A percentile compares a stretch with the other conserved stretches of the same genome.
Evolutionary conservation across 92 coral and sea anemone genomes (phyloP).

Genomic region (Ricordea florida): DNA sequence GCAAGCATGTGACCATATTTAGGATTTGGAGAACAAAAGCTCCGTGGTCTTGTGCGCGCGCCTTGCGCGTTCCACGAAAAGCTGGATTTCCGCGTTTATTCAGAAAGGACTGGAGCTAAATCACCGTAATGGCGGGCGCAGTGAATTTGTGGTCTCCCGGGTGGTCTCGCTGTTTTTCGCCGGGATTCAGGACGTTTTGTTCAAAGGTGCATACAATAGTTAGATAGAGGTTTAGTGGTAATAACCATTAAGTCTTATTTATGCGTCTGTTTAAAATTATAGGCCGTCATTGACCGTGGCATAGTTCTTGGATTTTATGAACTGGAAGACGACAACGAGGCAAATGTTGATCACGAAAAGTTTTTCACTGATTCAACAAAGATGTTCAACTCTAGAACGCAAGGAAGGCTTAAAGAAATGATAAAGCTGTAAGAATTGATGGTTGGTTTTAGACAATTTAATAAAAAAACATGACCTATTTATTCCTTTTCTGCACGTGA

Average conservation of each 20-base stretch:
- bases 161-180: background rate
- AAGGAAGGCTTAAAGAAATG: constrained; percentile 82
- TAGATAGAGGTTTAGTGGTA: background rate
- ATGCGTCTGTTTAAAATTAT: background rate
- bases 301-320: constrained; percentile 82
- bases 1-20: too few species aligned
- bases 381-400: constrained; percentile 67
- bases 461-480: background rate
- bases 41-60: too few species aligned
- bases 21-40: too few species aligned
- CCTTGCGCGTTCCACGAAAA: too few species aligned
- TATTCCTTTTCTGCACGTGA: background rate
- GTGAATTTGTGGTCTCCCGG: too few species aligned
- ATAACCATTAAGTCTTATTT: too few species aligned
- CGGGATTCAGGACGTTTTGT: background rate
- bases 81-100: too few species aligned
- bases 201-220: background rate
- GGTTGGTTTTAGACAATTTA: background rate
- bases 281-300: constrained; percentile 80
- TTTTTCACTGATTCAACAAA: constrained; percentile 73
- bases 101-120: too few species aligned
- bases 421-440: constrained; percentile 69
- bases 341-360: background rate
- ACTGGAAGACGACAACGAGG: background rate
- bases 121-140: too few species aligned